Evolutionary conservation across 2,113 vertebrate genomes (phyloP).

Genomic region (Entelurus aequoreus): DNA sequence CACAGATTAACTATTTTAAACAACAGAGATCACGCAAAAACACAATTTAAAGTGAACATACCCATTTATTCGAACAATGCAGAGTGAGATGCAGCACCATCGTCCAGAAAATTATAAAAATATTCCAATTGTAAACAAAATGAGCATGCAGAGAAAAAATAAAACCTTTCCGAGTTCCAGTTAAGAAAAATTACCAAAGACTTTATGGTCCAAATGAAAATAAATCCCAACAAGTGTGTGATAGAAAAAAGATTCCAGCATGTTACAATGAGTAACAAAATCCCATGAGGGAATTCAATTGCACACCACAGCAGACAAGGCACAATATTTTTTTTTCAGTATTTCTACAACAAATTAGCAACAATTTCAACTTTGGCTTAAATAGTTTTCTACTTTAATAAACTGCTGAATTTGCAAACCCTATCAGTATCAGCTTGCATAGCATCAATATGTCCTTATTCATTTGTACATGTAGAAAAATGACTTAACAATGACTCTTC

Average conservation of each 20-base stretch:
- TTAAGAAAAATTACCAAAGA: constrained; percentile 1
- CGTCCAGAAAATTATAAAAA: background rate
- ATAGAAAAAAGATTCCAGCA: constrained; percentile 39
- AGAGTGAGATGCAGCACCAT: constrained; percentile 9
- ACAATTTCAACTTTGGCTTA: constrained; percentile 12
- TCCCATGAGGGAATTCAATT: constrained; percentile 30
- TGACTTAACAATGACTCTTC: background rate
- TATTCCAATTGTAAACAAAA: background rate
- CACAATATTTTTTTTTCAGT: constrained; percentile 25
- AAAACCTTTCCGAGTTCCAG: constrained; percentile 20
- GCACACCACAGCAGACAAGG: constrained; percentile 45
- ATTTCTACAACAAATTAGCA: constrained; percentile 1
- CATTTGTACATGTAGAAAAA: background rate
- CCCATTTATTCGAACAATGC: background rate
- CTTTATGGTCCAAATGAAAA: constrained; percentile 15
- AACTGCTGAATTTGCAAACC: background rate
- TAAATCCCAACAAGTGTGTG: constrained; percentile 26
- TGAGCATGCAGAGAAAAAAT: constrained; percentile 13
- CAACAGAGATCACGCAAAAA: background rate
- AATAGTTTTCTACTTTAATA: background rate
- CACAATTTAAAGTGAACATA: background rate
- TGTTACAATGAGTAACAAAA: constrained; percentile 22
- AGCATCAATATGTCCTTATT: no score
- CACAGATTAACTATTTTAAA: no score
- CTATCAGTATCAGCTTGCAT: background rate